Evolutionary conservation across 2,888 invertebrate genomes (phyloP).

Genomic region (Trichopria drosophilae): DNA sequence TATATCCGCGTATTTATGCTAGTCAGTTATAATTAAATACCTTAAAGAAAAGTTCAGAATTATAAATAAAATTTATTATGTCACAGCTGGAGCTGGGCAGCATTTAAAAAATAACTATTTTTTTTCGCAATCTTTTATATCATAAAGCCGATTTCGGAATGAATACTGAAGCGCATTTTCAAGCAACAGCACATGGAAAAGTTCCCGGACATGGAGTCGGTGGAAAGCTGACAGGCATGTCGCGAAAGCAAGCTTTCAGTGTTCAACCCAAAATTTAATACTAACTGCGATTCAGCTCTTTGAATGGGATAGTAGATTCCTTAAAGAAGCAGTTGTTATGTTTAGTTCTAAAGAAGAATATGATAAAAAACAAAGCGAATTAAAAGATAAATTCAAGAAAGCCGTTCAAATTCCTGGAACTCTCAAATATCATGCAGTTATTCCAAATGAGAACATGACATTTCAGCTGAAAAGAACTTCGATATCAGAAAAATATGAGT

Average conservation of each 20-base stretch:
- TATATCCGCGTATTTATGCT: too few relatives aligned
- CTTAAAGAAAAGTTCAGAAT: slow-evolving; percentile 1
- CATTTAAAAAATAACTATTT: slow-evolving; percentile 26
- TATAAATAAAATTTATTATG: slow-evolving; percentile 14
- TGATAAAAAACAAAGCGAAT: not conserved
- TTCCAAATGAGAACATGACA: too few relatives aligned
- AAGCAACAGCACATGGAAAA: slow-evolving; percentile 39
- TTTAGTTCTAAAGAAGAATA: slow-evolving; percentile 1
- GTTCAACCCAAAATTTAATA: not conserved
- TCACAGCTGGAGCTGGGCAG: slow-evolving; percentile 16
- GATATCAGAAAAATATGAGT: too few relatives aligned
- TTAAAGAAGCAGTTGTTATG: too few relatives aligned
- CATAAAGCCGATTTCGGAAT: too few relatives aligned
- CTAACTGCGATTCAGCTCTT: not conserved
- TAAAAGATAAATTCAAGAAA: not conserved
- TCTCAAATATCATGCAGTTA: too few relatives aligned
- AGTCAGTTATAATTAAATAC: not conserved
- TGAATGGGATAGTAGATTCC: not conserved
- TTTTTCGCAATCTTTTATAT: too few relatives aligned
- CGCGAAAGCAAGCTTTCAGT: not conserved
- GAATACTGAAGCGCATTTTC: slow-evolving; percentile 42
- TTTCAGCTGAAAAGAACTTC: too few relatives aligned
- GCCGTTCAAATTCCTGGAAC: not conserved
- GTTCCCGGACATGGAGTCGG: slow-evolving; percentile 38
- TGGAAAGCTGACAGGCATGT: slow-evolving; percentile 30